Evolutionary conservation across 2,797 vertebrate genomes (phyloP), one percentile per base, ranked within the genome.

Genomic region (Typhlichthys subterraneus): DNA sequence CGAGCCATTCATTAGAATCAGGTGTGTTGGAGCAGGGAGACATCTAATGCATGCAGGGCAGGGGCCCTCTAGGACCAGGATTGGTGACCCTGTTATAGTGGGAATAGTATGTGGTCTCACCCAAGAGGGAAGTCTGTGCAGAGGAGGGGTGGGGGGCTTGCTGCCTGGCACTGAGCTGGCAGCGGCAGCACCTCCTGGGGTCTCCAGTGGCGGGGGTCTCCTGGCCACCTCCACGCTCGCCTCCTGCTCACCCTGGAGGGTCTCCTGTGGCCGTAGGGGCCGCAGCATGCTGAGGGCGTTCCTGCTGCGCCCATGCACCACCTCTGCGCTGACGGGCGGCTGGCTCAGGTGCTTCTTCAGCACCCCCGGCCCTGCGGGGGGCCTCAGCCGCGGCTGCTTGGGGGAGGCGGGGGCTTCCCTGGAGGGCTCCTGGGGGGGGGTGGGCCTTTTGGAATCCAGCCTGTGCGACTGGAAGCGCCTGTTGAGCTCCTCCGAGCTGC

Each of bases 231-330:
- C 95, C 95, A 95, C 94, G 87, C 19, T 83, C 0, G 71, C 80
- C 8, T 85, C 92, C 69, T 93, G 95, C 56, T 94, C 89, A 12
- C 92, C 85, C 11, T 96, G 91, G 80, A 97, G 94, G 0, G 95
- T 95, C 83, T 99, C 96, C 80, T 95, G 94, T 0, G 93, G 95
- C 51, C 86, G 90, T 61, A 94, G 93, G 0, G 95, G 95, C 5
- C 95, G 94, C 57, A 99, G 93, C 96, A 99, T 96, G 88, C 97
- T 99, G 72, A 99, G 95, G 13, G 97, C 96, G 29, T 98, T 99
- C 49, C 97, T 94, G 0, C 94, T 95, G 15, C 88, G 92, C 9
- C 95, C 93, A 52, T 94, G 94, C n/a, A 92, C 71, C 0, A 84
- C 89, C 75, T 98, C 95, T 0, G 91, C 94, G 81, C 93, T 91